Evolutionary conservation across 1,140 invertebrate species (phyloP).

Genomic region (Telenomus remus): DNA sequence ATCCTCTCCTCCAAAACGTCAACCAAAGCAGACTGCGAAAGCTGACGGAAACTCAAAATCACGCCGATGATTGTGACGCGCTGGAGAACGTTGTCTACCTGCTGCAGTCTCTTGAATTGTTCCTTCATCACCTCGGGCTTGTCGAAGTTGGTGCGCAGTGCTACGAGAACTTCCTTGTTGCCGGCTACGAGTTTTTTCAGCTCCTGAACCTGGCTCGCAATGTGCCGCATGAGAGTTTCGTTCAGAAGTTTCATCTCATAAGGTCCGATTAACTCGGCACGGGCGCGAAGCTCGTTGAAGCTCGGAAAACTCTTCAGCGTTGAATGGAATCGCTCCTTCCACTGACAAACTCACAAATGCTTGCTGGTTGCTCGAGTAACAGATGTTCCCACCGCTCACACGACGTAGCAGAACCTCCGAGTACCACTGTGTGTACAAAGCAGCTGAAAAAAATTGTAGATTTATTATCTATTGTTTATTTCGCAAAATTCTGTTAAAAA

Average conservation of each 20-base stretch:
- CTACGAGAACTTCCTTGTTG: slow-evolving; percentile 94
- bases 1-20: slow-evolving; percentile 96
- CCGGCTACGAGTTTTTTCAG: slow-evolving; percentile 93
- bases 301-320: slow-evolving; percentile 99
- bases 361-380: slow-evolving; percentile 96
- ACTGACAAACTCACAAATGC: slow-evolving; percentile 95
- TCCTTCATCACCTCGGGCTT: slow-evolving; percentile 97
- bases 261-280: slow-evolving; percentile 98
- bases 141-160: slow-evolving; percentile 94
- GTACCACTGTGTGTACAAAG: slow-evolving; percentile 98
- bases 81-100: slow-evolving; percentile 95
- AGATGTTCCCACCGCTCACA: slow-evolving; percentile 96
- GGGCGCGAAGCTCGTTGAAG: slow-evolving; percentile 94
- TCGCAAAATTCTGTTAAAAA: too few relatives aligned
- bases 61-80: slow-evolving; percentile 99
- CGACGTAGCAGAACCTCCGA: slow-evolving; percentile 94
- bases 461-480: too few relatives aligned
- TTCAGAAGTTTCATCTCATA: slow-evolving; percentile 98
- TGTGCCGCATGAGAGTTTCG: slow-evolving; percentile 98
- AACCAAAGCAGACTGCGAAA: slow-evolving; percentile 93
- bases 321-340: slow-evolving; percentile 92
- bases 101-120: slow-evolving; percentile 91
- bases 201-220: slow-evolving; percentile 97
- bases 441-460: slow-evolving; percentile 73
- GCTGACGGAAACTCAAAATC: slow-evolving; percentile 94